Evolutionary conservation across 2,888 invertebrate species (phyloP).

Genomic region (Brachylomia viminalis): DNA sequence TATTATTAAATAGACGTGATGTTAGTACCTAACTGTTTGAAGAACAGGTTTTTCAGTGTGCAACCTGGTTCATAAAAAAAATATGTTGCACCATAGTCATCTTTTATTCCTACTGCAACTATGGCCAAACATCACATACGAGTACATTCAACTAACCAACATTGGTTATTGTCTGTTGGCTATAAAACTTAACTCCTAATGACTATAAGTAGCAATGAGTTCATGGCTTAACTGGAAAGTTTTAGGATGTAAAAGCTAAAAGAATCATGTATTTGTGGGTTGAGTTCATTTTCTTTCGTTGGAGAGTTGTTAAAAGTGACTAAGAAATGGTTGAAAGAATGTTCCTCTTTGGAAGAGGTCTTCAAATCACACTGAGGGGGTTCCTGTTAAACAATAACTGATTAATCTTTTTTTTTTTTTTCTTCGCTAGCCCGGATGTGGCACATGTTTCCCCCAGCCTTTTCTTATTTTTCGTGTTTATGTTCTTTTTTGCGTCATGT

Average conservation of each 20-base stretch:
- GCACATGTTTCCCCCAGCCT: no score
- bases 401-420: no score
- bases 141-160: slow-evolving; percentile 18
- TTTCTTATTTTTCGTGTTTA: no score
- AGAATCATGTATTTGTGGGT: no score
- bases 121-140: not conserved
- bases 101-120: not conserved
- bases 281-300: no score
- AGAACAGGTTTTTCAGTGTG: not conserved
- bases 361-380: no score
- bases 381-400: no score
- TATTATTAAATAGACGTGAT: not conserved
- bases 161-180: slow-evolving; percentile 18
- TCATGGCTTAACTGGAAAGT: not conserved
- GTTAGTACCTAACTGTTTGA: not conserved
- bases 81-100: not conserved
- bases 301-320: no score
- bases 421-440: no score
- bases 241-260: not conserved
- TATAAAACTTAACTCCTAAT: slow-evolving; percentile 22
- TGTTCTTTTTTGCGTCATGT: no score
- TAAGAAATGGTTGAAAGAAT: no score
- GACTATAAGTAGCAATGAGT: slow-evolving; percentile 29
- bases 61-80: not conserved
- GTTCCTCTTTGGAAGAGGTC: no score